A percentile compares a stretch with the other conserved stretches of the same genome.
These are phyloP conservation scores for Pseudococcus longispinus DNA, from an alignment of 2,888 invertebrate genomes.

Conservation along the genomic window DNA sequence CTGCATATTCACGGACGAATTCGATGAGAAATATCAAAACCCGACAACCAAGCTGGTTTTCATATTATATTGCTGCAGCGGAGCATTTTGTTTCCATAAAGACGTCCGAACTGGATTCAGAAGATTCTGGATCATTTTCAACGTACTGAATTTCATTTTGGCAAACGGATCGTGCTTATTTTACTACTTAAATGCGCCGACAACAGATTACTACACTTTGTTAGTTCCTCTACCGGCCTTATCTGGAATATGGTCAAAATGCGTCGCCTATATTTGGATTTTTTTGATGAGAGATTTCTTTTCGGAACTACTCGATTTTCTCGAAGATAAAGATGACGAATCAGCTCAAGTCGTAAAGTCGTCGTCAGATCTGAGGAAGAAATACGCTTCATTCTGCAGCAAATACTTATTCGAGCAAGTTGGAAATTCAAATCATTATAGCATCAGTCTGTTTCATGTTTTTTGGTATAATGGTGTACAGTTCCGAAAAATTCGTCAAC, in stretches of 20 bases:
- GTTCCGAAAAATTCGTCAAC: neutral
- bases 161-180: neutral
- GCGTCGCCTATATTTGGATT: neutral
- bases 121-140: neutral
- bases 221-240: neutral
- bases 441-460: neutral
- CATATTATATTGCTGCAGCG: neutral
- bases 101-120: neutral
- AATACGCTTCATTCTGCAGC: neutral
- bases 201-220: neutral
- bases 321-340: neutral
- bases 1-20: neutral
- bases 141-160: neutral
- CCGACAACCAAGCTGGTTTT: neutral
- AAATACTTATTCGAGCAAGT: neutral
- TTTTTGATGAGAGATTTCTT: neutral
- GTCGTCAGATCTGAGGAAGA: neutral
- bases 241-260: neutral
- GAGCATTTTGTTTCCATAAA: neutral
- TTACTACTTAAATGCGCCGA: neutral
- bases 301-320: neutral
- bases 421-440: neutral
- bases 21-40: neutral
- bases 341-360: neutral
- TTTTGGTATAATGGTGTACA: neutral